Conservation (phyloP, 1,140 invertebrate species). For the Bilobella aurantiaca region DNA sequence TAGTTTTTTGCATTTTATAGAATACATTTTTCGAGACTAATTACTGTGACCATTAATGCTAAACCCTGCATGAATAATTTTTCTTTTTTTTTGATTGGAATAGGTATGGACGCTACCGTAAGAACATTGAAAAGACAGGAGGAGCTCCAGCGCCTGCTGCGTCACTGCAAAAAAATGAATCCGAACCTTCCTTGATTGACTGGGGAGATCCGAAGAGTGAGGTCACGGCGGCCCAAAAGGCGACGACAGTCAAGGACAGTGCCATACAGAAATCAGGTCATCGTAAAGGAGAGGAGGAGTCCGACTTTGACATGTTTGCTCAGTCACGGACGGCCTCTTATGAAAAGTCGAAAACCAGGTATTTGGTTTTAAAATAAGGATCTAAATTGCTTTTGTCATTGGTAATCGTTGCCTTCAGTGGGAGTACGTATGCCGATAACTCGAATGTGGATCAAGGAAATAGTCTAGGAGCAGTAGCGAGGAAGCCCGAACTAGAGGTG, state of each 20-base stretch:
- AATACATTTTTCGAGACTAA: not conserved
- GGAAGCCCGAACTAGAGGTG: constrained; percentile 15
- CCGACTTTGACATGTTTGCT: constrained; percentile 84
- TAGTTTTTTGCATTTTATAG: too few species aligned
- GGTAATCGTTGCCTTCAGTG: constrained; percentile 42
- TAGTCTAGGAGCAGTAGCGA: constrained; percentile 16
- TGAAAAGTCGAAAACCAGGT: constrained; percentile 58
- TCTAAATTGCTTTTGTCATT: constrained; percentile 9
- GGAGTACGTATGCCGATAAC: constrained; percentile 64
- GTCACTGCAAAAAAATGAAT: constrained; percentile 35
- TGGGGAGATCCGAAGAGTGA: constrained; percentile 45
- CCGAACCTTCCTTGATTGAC: constrained; percentile 56
- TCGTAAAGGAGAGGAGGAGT: constrained; percentile 44
- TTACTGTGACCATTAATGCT: not conserved
- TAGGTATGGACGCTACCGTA: constrained; percentile 62
- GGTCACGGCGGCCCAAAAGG: not conserved
- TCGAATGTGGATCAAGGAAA: constrained; percentile 51
- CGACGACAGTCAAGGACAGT: constrained; percentile 15
- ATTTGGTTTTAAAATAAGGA: constrained; percentile 6
- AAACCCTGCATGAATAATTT: not conserved
- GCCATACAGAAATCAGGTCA: constrained; percentile 35
- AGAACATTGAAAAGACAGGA: constrained; percentile 47
- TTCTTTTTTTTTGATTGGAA: constrained; percentile 16
- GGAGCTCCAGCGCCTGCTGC: constrained; percentile 29
- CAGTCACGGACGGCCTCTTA: constrained; percentile 68